These are phyloP conservation scores for Tipula vernalis DNA, from an alignment of 2,888 invertebrate species.

Conservation along the genomic window DNA sequence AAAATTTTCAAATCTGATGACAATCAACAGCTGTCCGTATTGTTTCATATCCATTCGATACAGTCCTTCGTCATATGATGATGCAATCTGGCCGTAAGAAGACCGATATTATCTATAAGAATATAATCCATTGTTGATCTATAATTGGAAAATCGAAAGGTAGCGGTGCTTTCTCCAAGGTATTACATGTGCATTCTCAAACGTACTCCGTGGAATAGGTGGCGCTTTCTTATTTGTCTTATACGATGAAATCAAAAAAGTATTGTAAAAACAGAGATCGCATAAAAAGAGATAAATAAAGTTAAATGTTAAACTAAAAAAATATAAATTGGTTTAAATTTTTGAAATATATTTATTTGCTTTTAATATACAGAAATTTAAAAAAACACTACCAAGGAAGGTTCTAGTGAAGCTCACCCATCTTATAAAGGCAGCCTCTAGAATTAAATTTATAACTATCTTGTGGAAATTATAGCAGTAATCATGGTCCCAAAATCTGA, in stretches of 20 bases:
- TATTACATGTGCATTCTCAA: conserved; percentile 91
- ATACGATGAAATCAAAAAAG: conserved; percentile 79
- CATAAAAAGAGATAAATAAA: neutral
- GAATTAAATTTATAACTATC: no score
- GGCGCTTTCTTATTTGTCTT: conserved; percentile 87
- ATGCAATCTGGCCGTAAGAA: conserved; percentile 90
- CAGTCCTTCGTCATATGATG: conserved; percentile 94
- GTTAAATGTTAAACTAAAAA: neutral
- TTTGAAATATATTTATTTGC: no score
- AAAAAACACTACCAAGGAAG: no score
- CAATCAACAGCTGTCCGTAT: conserved; percentile 80
- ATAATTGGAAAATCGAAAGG: conserved; percentile 81
- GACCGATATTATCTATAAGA: conserved; percentile 76
- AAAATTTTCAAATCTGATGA: conserved; percentile 85
- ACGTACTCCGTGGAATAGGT: conserved; percentile 86
- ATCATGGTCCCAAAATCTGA: no score
- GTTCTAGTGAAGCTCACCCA: no score
- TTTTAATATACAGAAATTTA: no score
- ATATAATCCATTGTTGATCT: conserved; percentile 81
- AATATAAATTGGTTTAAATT: no score
- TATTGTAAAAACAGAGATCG: conserved; percentile 29
- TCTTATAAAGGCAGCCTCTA: no score
- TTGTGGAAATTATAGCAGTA: no score
- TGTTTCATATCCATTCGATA: conserved; percentile 94
- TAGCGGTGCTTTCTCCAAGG: conserved; percentile 82